Percentiles rank a stretch among this genome's conserved stretches.
Evolutionary conservation across 2,113 vertebrate species (phyloP).

Genomic region (Muntiacus muntjak): DNA sequence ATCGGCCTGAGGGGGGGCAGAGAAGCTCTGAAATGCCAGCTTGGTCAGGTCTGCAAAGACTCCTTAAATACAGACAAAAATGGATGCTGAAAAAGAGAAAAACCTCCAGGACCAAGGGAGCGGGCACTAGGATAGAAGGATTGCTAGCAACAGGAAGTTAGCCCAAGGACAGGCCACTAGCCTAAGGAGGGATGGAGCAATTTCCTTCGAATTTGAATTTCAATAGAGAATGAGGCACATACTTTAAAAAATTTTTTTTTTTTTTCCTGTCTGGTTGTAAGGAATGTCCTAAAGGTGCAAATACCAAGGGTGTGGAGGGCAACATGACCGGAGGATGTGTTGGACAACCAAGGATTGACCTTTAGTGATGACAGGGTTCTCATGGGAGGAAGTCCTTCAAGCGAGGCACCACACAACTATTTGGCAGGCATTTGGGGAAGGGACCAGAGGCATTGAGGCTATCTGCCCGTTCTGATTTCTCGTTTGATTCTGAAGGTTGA

Average conservation of each 20-base stretch:
- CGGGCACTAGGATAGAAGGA: neutral
- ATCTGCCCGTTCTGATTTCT: neutral
- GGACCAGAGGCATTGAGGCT: neutral
- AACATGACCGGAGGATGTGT: neutral
- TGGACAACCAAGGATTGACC: neutral
- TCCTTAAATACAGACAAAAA: neutral
- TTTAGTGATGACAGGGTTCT: too few relatives aligned
- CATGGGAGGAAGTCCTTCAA: fast-evolving
- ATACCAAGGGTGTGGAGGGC: neutral
- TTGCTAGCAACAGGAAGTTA: neutral
- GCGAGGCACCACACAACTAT: neutral
- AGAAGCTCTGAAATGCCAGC: neutral
- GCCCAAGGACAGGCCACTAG: neutral
- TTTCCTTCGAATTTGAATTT: neutral
- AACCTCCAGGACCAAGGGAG: neutral
- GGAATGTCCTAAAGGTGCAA: neutral
- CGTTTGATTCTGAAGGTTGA: neutral
- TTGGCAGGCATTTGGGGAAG: neutral
- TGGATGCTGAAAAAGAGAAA: neutral
- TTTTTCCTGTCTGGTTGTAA: neutral
- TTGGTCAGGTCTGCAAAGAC: neutral
- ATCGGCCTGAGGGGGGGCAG: neutral
- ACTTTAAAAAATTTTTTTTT: neutral
- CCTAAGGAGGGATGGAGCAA: neutral
- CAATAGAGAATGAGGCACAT: neutral